These are phyloP conservation scores for Harpagifer antarcticus DNA, from an alignment of 2,797 vertebrate species.

Conservation along the genomic window DNA sequence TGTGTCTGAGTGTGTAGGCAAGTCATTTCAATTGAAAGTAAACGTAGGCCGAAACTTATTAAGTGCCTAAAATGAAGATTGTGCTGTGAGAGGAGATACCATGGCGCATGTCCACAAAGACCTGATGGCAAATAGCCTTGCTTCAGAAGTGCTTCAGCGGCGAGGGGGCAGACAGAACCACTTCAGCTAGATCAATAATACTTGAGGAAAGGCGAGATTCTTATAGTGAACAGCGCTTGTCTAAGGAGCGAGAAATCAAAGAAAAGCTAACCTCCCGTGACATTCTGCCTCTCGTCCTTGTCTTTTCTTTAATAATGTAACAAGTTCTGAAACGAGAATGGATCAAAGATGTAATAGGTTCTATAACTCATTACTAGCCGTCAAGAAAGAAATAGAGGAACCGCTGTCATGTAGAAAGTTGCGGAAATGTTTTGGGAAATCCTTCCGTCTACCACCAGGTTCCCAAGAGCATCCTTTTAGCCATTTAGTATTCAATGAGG, in stretches of 20 bases:
- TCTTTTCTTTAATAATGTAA: constrained; percentile 71
- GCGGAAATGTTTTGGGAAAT: constrained; percentile 25
- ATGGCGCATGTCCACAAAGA: constrained; percentile 77
- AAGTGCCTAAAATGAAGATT: constrained; percentile 77
- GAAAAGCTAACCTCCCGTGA: constrained; percentile 68
- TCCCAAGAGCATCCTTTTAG: constrained; percentile 48
- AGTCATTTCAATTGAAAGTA: constrained; percentile 60
- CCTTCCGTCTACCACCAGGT: constrained; percentile 9
- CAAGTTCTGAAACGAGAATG: constrained; percentile 54
- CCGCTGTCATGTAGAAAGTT: constrained; percentile 18
- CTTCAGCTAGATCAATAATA: constrained; percentile 78
- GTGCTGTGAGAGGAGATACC: constrained; percentile 75
- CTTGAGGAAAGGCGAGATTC: constrained; percentile 68
- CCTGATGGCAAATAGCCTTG: constrained; percentile 75
- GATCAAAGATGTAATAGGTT: constrained; percentile 55
- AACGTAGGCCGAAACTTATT: constrained; percentile 75
- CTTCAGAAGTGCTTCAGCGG: constrained; percentile 58
- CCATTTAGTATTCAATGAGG: constrained; percentile 46
- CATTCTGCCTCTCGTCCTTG: constrained; percentile 54
- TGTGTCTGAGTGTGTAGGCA: constrained; percentile 8
- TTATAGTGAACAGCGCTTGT: constrained; percentile 55
- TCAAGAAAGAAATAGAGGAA: constrained; percentile 17
- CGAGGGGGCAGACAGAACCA: constrained; percentile 71
- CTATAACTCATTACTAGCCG: constrained; percentile 43
- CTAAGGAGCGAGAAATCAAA: constrained; percentile 72